Percentiles rank a stretch among this genome's conserved stretches.
Conservation (phyloP, 2,888 invertebrate genomes). For the Adelognathus sp. region DNA sequence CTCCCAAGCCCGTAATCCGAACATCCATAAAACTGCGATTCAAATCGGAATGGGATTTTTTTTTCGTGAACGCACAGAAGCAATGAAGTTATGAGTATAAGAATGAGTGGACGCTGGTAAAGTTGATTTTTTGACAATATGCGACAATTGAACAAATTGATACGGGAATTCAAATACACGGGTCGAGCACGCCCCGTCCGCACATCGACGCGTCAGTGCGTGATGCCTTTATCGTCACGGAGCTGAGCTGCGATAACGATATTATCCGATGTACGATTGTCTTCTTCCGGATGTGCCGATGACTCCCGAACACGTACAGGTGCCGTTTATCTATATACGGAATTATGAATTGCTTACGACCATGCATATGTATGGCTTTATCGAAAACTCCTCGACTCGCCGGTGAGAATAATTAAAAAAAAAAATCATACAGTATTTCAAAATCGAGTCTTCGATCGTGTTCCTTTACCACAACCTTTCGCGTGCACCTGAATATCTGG, state of each 20-base stretch:
- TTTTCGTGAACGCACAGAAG: neutral
- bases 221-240: neutral
- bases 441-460: too few species aligned
- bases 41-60: neutral
- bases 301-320: slow-evolving; percentile 24
- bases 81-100: neutral
- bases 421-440: too few species aligned
- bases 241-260: neutral
- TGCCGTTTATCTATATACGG: neutral
- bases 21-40: neutral
- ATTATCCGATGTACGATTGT: neutral
- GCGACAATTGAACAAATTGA: neutral
- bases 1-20: neutral
- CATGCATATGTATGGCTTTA: neutral
- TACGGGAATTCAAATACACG: neutral
- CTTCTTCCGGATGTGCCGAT: neutral
- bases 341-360: neutral
- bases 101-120: too few species aligned
- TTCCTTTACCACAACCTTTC: too few species aligned
- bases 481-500: too few species aligned
- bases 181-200: neutral
- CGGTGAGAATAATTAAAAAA: too few species aligned
- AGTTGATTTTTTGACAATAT: neutral
- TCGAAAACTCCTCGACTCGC: neutral
- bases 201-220: neutral